Percentiles rank a stretch among this genome's conserved stretches.
Conservation (phyloP, 30 jellyfish, hydroid and myxozoan genomes). For the Pelagia noctiluca region DNA sequence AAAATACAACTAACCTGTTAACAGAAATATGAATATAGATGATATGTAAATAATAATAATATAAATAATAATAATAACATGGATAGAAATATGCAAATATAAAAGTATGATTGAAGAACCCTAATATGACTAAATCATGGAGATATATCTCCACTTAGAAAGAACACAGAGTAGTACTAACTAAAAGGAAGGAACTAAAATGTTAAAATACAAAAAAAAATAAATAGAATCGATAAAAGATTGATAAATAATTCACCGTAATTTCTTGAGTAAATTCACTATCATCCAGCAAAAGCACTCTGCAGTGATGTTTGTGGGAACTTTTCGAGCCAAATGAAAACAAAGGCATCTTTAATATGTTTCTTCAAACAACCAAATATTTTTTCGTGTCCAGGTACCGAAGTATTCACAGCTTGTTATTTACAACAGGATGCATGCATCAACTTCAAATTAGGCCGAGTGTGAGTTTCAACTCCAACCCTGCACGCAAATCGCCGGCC, state of each 20-base stretch:
- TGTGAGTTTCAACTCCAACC: not conserved
- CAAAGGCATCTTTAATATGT: slow-evolving; percentile 66
- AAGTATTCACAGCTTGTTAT: not conserved
- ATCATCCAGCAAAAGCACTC: slow-evolving; percentile 82
- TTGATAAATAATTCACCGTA: slow-evolving; percentile 59
- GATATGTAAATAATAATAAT: too few relatives aligned
- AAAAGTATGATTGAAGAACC: too few relatives aligned
- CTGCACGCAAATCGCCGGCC: too few relatives aligned
- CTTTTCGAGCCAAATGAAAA: slow-evolving; percentile 73
- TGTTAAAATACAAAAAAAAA: too few relatives aligned
- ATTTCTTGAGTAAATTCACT: slow-evolving; percentile 78
- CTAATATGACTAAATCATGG: too few relatives aligned
- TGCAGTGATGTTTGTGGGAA: slow-evolving; percentile 64
- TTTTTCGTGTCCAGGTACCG: not conserved
- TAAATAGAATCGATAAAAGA: not conserved
- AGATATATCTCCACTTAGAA: too few relatives aligned
- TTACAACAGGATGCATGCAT: not conserved
- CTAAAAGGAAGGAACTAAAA: too few relatives aligned
- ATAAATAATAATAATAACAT: too few relatives aligned
- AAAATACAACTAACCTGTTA: too few relatives aligned
- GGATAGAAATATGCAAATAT: too few relatives aligned
- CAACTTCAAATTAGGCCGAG: not conserved
- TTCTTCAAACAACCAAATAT: not conserved
- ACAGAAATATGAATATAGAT: too few relatives aligned
- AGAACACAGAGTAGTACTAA: too few relatives aligned